Conservation (phyloP, 2,797 vertebrate species). For the Sebastes paucispinis region DNA sequence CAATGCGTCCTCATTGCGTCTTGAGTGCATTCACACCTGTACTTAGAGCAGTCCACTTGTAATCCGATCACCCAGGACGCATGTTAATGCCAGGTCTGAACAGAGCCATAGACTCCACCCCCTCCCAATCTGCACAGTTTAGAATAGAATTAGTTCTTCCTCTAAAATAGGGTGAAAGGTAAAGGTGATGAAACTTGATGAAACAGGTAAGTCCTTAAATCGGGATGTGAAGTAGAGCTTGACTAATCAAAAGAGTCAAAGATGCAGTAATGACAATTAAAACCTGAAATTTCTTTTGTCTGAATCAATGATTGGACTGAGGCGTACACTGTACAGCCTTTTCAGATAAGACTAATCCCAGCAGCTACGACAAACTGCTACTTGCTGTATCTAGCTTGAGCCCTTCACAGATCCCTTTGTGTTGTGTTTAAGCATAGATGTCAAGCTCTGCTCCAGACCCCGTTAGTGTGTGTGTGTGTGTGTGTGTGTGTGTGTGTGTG, state of each 20-base stretch:
- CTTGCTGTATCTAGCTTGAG: background rate
- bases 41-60: too few relatives aligned
- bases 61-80: too few relatives aligned
- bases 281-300: background rate
- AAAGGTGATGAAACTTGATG: background rate
- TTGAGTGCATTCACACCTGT: too few relatives aligned
- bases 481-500: background rate
- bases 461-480: background rate
- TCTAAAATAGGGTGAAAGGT: background rate
- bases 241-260: slow-evolving; percentile 14
- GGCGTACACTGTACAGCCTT: background rate
- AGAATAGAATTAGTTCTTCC: slow-evolving; percentile 4
- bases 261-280: background rate
- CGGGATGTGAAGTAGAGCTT: slow-evolving; percentile 33
- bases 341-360: background rate
- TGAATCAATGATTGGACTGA: background rate
- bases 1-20: too few relatives aligned
- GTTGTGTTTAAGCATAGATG: background rate
- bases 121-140: background rate
- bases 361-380: background rate
- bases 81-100: too few relatives aligned
- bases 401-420: background rate
- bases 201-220: slow-evolving; percentile 32
- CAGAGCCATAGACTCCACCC: background rate
- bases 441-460: slow-evolving; percentile 44